phyloP scores from a whole-genome alignment of 1,140 invertebrate genomes.

The Sycobia sp. region DNA sequence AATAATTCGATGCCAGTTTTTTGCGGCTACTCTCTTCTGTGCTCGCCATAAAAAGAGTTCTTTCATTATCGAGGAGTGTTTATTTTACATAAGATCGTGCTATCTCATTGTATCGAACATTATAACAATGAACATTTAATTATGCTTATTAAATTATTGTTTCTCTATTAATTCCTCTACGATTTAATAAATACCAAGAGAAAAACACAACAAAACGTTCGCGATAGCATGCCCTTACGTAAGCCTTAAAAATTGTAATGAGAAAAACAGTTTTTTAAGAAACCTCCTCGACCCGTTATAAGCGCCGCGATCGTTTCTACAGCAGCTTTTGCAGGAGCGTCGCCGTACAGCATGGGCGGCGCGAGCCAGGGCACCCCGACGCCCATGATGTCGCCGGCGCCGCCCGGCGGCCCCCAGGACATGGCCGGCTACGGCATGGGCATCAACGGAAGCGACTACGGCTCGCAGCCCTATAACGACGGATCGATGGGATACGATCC shows the following conservation, averaged over 20 bases:
- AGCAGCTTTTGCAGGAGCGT: slow-evolving; percentile 75
- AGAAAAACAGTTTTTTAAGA: too few relatives aligned
- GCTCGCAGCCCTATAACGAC: slow-evolving; percentile 81
- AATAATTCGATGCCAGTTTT: too few relatives aligned
- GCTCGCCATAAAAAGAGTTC: too few relatives aligned
- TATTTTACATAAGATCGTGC: slow-evolving; percentile 17
- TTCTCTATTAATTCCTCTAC: too few relatives aligned
- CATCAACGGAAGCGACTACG: slow-evolving; percentile 82
- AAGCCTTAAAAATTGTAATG: too few relatives aligned
- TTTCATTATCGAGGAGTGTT: slow-evolving; percentile 30
- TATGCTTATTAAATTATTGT: too few relatives aligned
- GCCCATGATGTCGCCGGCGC: slow-evolving; percentile 92
- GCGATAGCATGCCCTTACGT: too few relatives aligned
- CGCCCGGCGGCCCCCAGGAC: slow-evolving; percentile 75
- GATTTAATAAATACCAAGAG: too few relatives aligned
- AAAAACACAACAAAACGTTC: too few relatives aligned
- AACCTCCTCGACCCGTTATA: slow-evolving; percentile 58
- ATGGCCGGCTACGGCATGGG: slow-evolving; percentile 88
- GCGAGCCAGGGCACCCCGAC: slow-evolving; percentile 84
- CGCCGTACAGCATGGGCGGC: slow-evolving; percentile 87
- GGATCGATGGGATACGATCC: slow-evolving; percentile 87
- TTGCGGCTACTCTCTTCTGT: too few relatives aligned
- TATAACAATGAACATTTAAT: too few relatives aligned
- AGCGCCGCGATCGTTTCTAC: slow-evolving; percentile 63
- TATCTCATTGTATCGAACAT: too few relatives aligned